Evolutionary conservation across 2,113 vertebrate species (phyloP), one percentile per base, ranked within the genome.

Genomic region (Syngnathus floridae): DNA sequence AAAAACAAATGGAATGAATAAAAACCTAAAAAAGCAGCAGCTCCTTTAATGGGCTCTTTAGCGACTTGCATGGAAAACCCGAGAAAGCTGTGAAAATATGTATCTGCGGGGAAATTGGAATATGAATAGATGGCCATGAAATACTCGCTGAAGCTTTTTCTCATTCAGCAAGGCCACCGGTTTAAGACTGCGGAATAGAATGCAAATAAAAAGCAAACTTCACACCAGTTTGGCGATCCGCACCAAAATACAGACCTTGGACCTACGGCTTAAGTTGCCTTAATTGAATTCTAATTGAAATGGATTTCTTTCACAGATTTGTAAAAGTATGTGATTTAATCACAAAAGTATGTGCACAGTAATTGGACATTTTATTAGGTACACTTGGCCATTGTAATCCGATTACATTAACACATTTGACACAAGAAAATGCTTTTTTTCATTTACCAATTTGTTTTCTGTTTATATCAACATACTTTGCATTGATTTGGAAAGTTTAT

Each of bases 241-340:
- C 56, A 48, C 17, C 10, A 74, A 51, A 54, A 52, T 22, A 31
- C 12, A 59, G 45, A 38, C 46, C 4, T 40, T 60, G 38, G 12
- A 31, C 59, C 51, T 5, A 5, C 41, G 38, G 2, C 11, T 49
- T 58, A n/a, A 60, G 35, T 54, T 71, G 63, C 40, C 35, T 14
- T 9, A 40, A 58, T 26, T 21, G 5, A 63, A 7, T 26, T 7
- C 5, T 9, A 40, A 58, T 26, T 21, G 5, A 63, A 7, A 31
- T 7, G 6, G 19, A 60, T 41, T 64, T 62, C 13, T 26, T 21
- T 31, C 45, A 31, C n/a, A 46, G 16, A 8, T 17, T 40, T 48
- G 11, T 35, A 57, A 74, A 17, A 14, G 51, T 51, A 70, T 1
- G 11, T 4, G 14, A 57, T 31, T 13, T 66, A 72, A 70, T 62